phyloP scores from a whole-genome alignment of 2,888 invertebrate species.

The Drosophila cognata region DNA sequence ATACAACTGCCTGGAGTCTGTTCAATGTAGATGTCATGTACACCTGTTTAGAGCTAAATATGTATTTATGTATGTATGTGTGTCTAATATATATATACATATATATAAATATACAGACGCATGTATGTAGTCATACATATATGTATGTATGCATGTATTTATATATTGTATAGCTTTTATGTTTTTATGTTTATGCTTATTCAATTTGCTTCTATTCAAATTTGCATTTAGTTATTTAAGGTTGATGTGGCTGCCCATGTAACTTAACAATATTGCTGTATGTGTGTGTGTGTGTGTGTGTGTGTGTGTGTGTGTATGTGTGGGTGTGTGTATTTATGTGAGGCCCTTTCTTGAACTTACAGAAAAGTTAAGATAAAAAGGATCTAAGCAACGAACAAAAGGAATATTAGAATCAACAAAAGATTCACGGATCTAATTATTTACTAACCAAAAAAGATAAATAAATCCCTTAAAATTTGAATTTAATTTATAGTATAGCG shows the following conservation, averaged over 20 bases:
- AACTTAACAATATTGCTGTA: conserved; percentile 42
- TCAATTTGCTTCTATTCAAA: conserved; percentile 45
- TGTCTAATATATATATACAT: conserved; percentile 20
- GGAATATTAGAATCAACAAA: background rate
- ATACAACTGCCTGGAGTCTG: conserved; percentile 22
- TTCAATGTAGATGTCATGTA: conserved; percentile 12
- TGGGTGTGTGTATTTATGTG: conserved; percentile 5
- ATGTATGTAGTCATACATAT: conserved; percentile 7
- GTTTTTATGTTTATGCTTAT: conserved; percentile 34
- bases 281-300: conserved; percentile 5
- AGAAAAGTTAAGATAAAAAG: background rate
- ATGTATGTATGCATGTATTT: conserved; percentile 1
- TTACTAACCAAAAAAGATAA: background rate
- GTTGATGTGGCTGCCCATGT: conserved; percentile 65
- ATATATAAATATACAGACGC: conserved; percentile 17
- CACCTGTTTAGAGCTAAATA: conserved; percentile 15
- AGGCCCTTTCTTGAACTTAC: conserved; percentile 20
- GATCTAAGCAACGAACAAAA: background rate
- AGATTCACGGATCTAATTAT: background rate
- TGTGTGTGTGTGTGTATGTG: conserved; percentile 1
- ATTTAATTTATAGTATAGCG: background rate
- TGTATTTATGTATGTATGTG: conserved; percentile 14
- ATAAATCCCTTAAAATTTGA: background rate
- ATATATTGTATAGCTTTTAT: conserved; percentile 16
- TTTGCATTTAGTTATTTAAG: conserved; percentile 58